phyloP scores from a whole-genome alignment of 2,888 invertebrate genomes.

The Acronicta psi region DNA sequence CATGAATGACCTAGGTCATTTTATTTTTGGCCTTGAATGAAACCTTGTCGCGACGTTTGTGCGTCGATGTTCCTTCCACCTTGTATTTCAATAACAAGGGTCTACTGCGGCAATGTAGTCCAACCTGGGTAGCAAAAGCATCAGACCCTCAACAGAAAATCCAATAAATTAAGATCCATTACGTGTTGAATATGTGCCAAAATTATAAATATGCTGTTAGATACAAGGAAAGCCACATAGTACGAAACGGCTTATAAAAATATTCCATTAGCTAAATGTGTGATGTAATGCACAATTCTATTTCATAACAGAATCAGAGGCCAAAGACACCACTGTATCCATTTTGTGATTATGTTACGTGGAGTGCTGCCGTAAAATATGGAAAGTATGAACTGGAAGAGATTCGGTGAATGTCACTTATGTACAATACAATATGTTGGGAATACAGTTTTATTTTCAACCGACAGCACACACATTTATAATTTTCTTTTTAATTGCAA shows the following conservation, averaged over 20 bases:
- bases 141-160: no score
- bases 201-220: conserved; percentile 34
- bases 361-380: conserved; percentile 32
- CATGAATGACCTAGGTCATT: no score
- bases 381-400: conserved; percentile 43
- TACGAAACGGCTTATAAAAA: conserved; percentile 50
- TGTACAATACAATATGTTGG: neutral
- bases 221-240: conserved; percentile 47
- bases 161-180: no score
- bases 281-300: conserved; percentile 68
- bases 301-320: conserved; percentile 69
- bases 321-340: conserved; percentile 67
- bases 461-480: no score
- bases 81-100: no score
- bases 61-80: no score
- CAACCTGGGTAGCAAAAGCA: no score
- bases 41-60: no score
- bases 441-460: neutral
- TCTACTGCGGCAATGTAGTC: no score
- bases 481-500: no score
- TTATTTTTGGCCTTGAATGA: no score
- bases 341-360: conserved; percentile 68
- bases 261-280: conserved; percentile 72
- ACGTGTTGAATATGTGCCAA: conserved; percentile 31
- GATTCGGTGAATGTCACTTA: conserved; percentile 10